Conservation (phyloP, 1,140 invertebrate species). For the Mercenaria mercenaria region DNA sequence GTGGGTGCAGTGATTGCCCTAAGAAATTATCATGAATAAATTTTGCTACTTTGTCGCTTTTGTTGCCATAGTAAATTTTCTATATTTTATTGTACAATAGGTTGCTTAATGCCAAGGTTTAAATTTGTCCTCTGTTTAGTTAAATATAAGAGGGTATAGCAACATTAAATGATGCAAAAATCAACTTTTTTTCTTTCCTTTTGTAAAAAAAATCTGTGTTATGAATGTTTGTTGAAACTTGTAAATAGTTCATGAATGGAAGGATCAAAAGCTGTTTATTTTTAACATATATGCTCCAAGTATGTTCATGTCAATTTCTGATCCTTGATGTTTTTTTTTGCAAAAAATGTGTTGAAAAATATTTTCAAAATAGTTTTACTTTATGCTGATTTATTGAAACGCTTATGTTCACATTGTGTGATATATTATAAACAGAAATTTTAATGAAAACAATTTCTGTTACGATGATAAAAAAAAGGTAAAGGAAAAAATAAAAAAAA, state of each 20-base stretch:
- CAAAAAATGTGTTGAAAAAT: conserved; percentile 34
- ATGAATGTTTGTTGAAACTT: not conserved
- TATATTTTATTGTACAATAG: not conserved
- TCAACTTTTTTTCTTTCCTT: not conserved
- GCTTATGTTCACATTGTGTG: conserved; percentile 53
- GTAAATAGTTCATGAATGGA: conserved; percentile 20
- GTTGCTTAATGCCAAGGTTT: not conserved
- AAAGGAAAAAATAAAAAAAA: conserved; percentile 57
- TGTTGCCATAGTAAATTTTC: not conserved
- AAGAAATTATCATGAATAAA: not conserved
- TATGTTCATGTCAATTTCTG: not conserved
- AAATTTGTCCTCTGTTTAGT: not conserved
- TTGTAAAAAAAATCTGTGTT: not conserved
- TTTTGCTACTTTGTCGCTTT: not conserved
- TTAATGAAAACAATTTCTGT: conserved; percentile 25
- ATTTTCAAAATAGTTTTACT: conserved; percentile 33
- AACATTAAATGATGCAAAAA: conserved; percentile 36
- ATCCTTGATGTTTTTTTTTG: conserved; percentile 21
- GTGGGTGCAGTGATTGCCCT: too few relatives aligned
- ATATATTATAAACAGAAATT: conserved; percentile 60
- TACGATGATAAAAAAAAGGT: conserved; percentile 35
- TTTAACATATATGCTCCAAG: not conserved
- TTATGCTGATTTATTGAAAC: conserved; percentile 45
- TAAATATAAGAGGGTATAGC: not conserved
- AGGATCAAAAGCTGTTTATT: conserved; percentile 1